Conservation (phyloP, 2,113 vertebrate species). For the Crotalus helleri region DNA sequence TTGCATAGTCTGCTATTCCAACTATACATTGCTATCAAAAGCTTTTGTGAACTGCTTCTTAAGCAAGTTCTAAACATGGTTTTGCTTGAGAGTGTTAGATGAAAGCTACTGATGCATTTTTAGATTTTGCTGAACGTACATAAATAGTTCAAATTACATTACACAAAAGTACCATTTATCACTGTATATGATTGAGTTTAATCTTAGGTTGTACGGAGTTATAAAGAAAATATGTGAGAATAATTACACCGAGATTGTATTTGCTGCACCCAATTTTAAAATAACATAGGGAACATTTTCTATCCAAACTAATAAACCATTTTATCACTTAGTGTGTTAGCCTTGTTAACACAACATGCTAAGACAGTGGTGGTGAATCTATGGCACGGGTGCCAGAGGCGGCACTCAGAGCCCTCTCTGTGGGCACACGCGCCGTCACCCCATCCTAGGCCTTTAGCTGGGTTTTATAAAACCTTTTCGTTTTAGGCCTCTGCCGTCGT, state of each 20-base stretch:
- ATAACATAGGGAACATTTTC: neutral
- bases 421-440: too few relatives aligned
- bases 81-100: neutral
- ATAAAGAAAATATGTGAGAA: neutral
- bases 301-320: neutral
- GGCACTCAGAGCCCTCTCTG: too few relatives aligned
- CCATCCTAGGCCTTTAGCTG: too few relatives aligned
- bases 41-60: neutral
- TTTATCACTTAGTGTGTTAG: neutral
- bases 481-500: too few relatives aligned
- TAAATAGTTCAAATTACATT: neutral
- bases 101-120: neutral
- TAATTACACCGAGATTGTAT: neutral
- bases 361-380: neutral
- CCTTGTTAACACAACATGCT: neutral
- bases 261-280: neutral
- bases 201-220: neutral
- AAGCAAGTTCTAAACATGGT: neutral
- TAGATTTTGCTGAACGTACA: neutral
- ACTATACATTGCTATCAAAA: neutral
- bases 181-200: neutral
- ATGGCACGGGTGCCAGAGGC: too few relatives aligned
- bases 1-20: neutral
- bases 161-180: neutral
- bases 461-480: too few relatives aligned